Conservation (phyloP, 2,888 invertebrate genomes). For the Dolomedes plantarius region DNA sequence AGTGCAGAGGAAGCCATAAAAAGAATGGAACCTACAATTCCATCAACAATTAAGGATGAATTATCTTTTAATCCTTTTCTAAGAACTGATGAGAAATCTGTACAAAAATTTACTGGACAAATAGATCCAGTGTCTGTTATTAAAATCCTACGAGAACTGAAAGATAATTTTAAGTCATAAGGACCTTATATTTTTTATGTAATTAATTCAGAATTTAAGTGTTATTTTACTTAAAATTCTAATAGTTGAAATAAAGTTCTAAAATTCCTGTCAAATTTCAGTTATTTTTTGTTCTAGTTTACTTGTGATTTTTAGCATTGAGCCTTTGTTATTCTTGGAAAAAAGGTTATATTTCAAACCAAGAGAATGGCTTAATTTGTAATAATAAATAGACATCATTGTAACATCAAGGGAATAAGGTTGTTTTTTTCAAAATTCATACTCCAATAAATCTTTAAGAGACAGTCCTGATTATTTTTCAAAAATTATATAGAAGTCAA, state of each 20-base stretch:
- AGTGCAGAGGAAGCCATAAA: constrained; percentile 82
- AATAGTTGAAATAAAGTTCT: background rate
- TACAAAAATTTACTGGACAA: constrained; percentile 83
- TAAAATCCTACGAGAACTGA: constrained; percentile 86
- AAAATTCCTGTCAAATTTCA: background rate
- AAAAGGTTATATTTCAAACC: too few species aligned
- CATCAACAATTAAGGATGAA: constrained; percentile 93
- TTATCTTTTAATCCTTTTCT: constrained; percentile 94
- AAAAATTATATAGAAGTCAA: too few species aligned
- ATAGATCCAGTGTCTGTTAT: constrained; percentile 85
- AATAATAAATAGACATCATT: too few species aligned
- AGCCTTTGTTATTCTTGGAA: too few species aligned
- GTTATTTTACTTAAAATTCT: too few species aligned
- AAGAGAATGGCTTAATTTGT: too few species aligned
- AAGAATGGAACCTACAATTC: constrained; percentile 85
- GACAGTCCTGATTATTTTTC: too few species aligned
- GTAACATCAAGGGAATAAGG: too few species aligned
- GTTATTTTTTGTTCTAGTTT: too few species aligned
- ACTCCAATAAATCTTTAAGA: too few species aligned
- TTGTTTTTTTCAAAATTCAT: too few species aligned
- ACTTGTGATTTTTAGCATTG: too few species aligned
- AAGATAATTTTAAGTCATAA: constrained; percentile 85
- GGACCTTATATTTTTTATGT: background rate
- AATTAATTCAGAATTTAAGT: background rate
- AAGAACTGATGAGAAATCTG: constrained; percentile 84